phyloP scores from a whole-genome alignment of 2,888 invertebrate genomes.

The Allophyes oxyacanthae region DNA sequence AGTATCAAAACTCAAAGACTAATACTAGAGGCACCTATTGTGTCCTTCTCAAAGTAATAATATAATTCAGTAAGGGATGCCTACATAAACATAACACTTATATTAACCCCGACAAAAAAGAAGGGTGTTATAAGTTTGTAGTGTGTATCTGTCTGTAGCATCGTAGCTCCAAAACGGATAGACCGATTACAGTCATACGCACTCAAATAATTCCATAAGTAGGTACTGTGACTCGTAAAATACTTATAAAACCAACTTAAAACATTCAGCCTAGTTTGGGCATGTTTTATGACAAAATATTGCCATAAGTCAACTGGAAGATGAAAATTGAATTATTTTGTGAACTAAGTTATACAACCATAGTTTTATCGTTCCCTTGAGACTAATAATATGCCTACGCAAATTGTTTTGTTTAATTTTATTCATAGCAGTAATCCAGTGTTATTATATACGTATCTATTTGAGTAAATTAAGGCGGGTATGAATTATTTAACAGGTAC shows the following conservation, averaged over 20 bases:
- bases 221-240: constrained; percentile 61
- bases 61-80: constrained; percentile 31
- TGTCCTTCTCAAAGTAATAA: constrained; percentile 13
- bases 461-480: constrained; percentile 27
- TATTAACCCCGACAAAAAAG: too few relatives aligned
- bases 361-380: constrained; percentile 54
- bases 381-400: constrained; percentile 32
- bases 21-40: too few relatives aligned
- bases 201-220: constrained; percentile 57
- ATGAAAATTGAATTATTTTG: constrained; percentile 64
- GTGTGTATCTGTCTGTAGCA: too few relatives aligned
- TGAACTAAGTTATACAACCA: constrained; percentile 49
- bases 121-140: too few relatives aligned
- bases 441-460: constrained; percentile 19
- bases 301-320: constrained; percentile 62
- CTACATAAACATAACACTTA: constrained; percentile 34
- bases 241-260: constrained; percentile 60
- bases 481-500: constrained; percentile 38
- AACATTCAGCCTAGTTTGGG: constrained; percentile 30
- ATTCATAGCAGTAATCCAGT: constrained; percentile 33
- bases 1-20: too few relatives aligned
- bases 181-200: constrained; percentile 46
- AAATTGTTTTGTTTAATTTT: constrained; percentile 37
- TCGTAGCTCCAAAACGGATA: too few relatives aligned
- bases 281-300: constrained; percentile 65